Evolutionary conservation across 2,797 vertebrate genomes (phyloP), one percentile per base, ranked within the genome.

Genomic region (Aphelocoma californica): DNA sequence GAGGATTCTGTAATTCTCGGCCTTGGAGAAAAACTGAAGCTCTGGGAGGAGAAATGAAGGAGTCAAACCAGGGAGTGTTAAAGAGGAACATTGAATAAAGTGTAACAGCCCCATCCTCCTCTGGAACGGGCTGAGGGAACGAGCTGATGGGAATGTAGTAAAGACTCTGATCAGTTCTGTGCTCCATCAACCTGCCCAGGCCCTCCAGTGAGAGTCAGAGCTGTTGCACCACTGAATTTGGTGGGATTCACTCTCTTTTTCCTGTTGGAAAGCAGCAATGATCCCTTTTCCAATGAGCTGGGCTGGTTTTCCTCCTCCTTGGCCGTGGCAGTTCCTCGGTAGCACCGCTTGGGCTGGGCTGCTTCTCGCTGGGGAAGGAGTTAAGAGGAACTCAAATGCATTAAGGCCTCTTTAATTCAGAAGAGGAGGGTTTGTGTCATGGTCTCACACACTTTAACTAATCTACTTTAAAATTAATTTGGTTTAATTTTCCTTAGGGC

Each of bases 391-490:
- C 66, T 50, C 53, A 66, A 77, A 86, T 67, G 66, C 91, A 87
- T 92, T 86, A 85, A 86, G 77, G 86, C 66, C 81, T 84, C 83
- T 89, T 38, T 86, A 90, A 85, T 86, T 73, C 88, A 82, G 81
- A 60, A 47, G 67, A 88, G 85, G 81, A 91, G 71, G 64, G 83
- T 87, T 85, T 77, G 42, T 95, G 90, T 92, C 90, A 54, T 89
- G 86, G 78, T 85, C 92, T 94, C 91, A 95, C 81, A 80, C 90
- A 80, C 86, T 91, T 96, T 92, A 95, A 95, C 84, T 95, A 94
- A 97, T 92, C 93, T 79, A 36, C 95, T 95, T 95, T 82, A 93
- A 96, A 95, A 95, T 95, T 95, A 96, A 96, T 95, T 95, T 96
- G 71, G 70, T 92, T 97, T 97, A 93, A 96, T 96, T 96, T 95